Conservation (phyloP, 2,797 vertebrate genomes). For the Syngnathus acus region DNA sequence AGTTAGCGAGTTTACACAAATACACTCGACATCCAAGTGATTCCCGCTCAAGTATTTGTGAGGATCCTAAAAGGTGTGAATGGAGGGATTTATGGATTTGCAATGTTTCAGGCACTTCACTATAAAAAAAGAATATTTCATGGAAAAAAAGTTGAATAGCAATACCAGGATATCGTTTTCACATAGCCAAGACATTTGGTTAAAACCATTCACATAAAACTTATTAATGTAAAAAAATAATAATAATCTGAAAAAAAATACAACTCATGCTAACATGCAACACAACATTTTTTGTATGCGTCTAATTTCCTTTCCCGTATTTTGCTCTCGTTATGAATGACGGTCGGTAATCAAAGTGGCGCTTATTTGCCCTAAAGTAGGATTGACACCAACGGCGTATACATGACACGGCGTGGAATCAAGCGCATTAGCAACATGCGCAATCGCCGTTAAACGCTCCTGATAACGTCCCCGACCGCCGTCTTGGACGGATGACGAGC, state of each 20-base stretch:
- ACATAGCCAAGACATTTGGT: too few species aligned
- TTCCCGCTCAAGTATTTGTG: background rate
- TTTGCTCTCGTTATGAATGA: background rate
- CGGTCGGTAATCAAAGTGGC: conserved; percentile 12
- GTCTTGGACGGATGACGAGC: conserved; percentile 7
- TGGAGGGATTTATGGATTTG: background rate
- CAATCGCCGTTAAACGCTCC: conserved; percentile 58
- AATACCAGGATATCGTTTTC: too few species aligned
- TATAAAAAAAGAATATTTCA: too few species aligned
- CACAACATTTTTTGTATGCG: too few species aligned
- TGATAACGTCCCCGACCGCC: conserved; percentile 30
- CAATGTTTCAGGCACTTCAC: too few species aligned
- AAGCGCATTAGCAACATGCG: conserved; percentile 67
- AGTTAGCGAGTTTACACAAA: background rate
- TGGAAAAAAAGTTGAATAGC: too few species aligned
- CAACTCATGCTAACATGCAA: too few species aligned
- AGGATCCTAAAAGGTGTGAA: background rate
- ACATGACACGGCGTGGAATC: conserved; percentile 82
- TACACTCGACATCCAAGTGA: background rate
- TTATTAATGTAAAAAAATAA: too few species aligned
- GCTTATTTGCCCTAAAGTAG: conserved; percentile 74
- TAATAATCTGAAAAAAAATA: too few species aligned
- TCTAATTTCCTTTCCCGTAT: background rate
- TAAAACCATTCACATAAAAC: too few species aligned
- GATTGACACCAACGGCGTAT: conserved; percentile 63